Evolutionary conservation across 1,140 invertebrate species (phyloP), one percentile per base, ranked within the genome.

Genomic region (Hyposmocoma kahamanoa): DNA sequence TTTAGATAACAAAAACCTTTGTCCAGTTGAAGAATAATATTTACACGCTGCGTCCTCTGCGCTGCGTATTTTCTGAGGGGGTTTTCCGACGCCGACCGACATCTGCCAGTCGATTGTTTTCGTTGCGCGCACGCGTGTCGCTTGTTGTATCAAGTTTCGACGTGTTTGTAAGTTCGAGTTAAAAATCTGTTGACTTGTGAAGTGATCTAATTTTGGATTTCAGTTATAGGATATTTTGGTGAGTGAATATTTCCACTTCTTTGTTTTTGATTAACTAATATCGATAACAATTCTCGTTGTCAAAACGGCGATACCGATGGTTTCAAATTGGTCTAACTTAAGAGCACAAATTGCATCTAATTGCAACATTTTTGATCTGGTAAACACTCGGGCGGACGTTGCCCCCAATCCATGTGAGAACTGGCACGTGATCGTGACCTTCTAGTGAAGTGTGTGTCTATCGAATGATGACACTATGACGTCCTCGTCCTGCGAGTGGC

Each of bases 1-100:
- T 74, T 75, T 77, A 80, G 72, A 80, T 80, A 79, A 81, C 77
- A 76, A 77, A 80, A 84, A 80, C 81, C 78, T 84, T 84, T 84
- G 81, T 84, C 81, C 78, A 79, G 76, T 59, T 70, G 70, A 52
- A 70, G 61, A 71, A 62, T 78, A 84, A 82, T 84, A 84, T 84
- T 84, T 77, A 81, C 76, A 68, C 67, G 55, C 42, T 54, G 64
- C 61, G 62, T 65, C 59, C 67, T 64, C 60, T 53, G 57, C 64
- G 51, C 53, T 61, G 71, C 69, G 66, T 64, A 74, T 54, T 73
- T 67, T 70, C 72, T 50, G 67, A 72, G 81, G 81, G 50, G 76
- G 78, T 83, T 84, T 84, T 81, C 81, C 78, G 69, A 69, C 74
- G 57, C 61, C 65, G 67, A 53, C 62, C 65, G 70, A 71, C 71